phyloP scores from a whole-genome alignment of 2,797 vertebrate species.

The Neosalanx taihuensis region DNA sequence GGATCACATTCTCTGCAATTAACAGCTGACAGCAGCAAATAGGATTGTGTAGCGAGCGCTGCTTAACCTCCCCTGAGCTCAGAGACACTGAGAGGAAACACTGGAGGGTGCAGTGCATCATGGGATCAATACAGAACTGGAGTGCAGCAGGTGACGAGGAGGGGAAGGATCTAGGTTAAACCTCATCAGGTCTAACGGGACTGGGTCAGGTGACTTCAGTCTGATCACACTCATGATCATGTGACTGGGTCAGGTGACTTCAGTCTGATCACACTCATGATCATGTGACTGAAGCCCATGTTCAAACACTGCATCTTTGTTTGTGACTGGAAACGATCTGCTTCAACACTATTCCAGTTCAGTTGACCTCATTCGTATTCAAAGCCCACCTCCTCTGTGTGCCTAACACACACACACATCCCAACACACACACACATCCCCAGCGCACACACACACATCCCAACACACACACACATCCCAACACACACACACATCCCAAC shows the following conservation, averaged over 20 bases:
- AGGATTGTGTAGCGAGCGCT: slow-evolving; percentile 47
- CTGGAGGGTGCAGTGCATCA: slow-evolving; percentile 5
- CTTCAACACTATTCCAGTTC: neutral
- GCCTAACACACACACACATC: neutral
- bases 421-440: neutral
- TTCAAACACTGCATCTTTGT: too few species aligned
- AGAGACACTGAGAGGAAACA: slow-evolving; percentile 28
- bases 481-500: neutral
- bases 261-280: too few species aligned
- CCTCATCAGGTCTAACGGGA: too few species aligned
- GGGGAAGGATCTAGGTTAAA: too few species aligned
- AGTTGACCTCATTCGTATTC: neutral
- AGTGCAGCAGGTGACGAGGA: slow-evolving; percentile 12
- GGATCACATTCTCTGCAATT: slow-evolving; percentile 56
- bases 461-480: neutral
- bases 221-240: too few species aligned
- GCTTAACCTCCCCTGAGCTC: slow-evolving; percentile 40
- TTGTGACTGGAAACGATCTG: slow-evolving; percentile 22
- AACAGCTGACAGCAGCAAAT: slow-evolving; percentile 61
- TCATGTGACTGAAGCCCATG: too few species aligned
- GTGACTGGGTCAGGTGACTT: too few species aligned
- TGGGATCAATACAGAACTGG: slow-evolving; percentile 51
- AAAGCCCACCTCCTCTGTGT: neutral
- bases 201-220: too few species aligned
- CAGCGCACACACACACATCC: slow-evolving; percentile 6